Conservation (phyloP, 2,797 vertebrate genomes). For the Cephalopachus bancanus region DNA sequence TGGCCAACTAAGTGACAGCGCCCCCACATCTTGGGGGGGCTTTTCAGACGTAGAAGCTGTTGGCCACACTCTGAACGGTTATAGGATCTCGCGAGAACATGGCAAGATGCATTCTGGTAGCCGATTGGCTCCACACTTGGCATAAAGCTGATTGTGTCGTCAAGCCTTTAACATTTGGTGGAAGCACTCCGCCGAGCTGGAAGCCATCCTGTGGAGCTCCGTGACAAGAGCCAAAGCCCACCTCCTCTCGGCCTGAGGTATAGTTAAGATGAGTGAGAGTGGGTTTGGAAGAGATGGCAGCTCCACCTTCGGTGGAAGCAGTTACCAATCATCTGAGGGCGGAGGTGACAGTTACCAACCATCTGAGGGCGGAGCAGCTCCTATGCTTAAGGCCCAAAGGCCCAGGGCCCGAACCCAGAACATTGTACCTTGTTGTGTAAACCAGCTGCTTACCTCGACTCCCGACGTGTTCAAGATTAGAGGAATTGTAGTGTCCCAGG, state of each 20-base stretch:
- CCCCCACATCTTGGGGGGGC: not conserved
- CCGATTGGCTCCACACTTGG: not conserved
- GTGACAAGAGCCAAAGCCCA: not conserved
- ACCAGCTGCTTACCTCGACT: slow-evolving; percentile 92
- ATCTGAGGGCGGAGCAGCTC: not conserved
- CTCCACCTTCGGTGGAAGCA: not conserved
- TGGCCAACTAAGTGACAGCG: not conserved
- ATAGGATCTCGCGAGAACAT: not conserved
- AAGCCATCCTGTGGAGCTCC: not conserved
- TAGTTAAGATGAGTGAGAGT: not conserved
- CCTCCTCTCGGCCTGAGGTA: not conserved
- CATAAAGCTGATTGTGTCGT: accelerated
- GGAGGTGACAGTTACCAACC: too few relatives aligned
- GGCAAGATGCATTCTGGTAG: not conserved
- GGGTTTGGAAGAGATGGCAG: not conserved
- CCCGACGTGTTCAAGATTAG: slow-evolving; percentile 93
- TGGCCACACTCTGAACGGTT: not conserved
- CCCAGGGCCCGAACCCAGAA: slow-evolving; percentile 89
- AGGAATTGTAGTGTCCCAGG: slow-evolving; percentile 93
- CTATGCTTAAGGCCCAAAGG: accelerated
- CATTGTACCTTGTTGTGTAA: slow-evolving; percentile 94
- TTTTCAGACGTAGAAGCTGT: not conserved
- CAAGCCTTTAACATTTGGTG: accelerated
- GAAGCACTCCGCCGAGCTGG: accelerated
- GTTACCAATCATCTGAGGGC: not conserved